Evolutionary conservation across 2,797 vertebrate species (phyloP), one percentile per base, ranked within the genome.

Genomic region (Poeciliopsis turneri): DNA sequence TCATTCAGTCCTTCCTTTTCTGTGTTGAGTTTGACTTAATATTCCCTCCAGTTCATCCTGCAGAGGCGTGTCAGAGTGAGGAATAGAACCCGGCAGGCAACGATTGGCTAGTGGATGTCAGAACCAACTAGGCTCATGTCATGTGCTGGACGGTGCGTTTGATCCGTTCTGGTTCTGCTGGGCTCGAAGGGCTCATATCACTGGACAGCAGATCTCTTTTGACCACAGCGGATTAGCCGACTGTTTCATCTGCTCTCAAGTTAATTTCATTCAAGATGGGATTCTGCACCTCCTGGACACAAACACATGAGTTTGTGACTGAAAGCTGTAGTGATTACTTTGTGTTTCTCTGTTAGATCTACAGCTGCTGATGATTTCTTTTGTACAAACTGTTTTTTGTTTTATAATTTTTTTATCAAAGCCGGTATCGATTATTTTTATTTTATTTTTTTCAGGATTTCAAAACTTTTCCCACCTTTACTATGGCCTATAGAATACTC

Each of bases 241-340:
- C 88, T 49, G 2, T 79, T 85, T 87, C 89, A 90, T 91, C 90
- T 89, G 70, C 59, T 84, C 69, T 73, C 47, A 25, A 77, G 82
- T 82, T 86, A 75, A 88, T 91, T 89, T 84, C 82, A 88, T 92
- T 90, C 78, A 74, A 82, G 59, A 73, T 79, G 79, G 2, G 66
- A 87, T 81, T 79, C 76, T 85, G 82, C 82, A 53, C 77, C 55
- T 76, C 30, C 76, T 77, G 61, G 82, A 72, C 86, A 81, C 78
- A 85, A 77, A 85, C 78, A 84, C 77, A 90, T 80, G 74, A 39
- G 75, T 82, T 89, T 84, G 57, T 53, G 76, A 53, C 66, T 41
- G 39, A 76, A 81, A 61, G 72, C 53, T 16, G 46, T 46, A 46
- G 15, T 16, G 46, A 13, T 16, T 16, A 46, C 46, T 46, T 5